phyloP scores from a whole-genome alignment of 2,888 invertebrate genomes.

The Heliconius erato region DNA sequence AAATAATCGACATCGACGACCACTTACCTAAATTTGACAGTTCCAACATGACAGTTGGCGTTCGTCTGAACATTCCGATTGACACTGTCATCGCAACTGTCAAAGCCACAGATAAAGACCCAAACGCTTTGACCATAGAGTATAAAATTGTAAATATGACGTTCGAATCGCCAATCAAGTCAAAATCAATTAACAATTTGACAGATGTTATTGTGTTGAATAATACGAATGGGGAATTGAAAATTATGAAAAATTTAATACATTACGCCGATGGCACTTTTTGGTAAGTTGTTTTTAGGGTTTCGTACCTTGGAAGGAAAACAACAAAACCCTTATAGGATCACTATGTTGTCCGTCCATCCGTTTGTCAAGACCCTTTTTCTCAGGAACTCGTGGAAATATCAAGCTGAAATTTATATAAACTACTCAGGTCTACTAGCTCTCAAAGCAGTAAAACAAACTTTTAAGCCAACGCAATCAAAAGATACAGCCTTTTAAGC shows the following conservation, averaged over 20 bases:
- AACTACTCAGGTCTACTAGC: too few relatives aligned
- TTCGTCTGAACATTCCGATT: conserved; percentile 90
- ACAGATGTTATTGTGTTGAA: conserved; percentile 87
- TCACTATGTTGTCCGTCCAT: too few relatives aligned
- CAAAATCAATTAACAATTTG: conserved; percentile 76
- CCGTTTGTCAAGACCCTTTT: too few relatives aligned
- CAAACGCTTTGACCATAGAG: conserved; percentile 87
- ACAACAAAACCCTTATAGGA: too few relatives aligned
- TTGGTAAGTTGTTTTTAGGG: conserved; percentile 67
- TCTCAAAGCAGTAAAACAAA: too few relatives aligned
- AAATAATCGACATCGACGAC: conserved; percentile 90
- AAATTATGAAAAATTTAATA: conserved; percentile 88
- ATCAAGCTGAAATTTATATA: too few relatives aligned
- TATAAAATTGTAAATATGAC: conserved; percentile 87
- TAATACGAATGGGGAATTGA: conserved; percentile 89
- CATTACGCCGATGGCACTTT: conserved; percentile 89
- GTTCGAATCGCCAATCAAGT: conserved; percentile 83
- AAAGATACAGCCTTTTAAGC: too few relatives aligned
- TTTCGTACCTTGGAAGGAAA: too few relatives aligned
- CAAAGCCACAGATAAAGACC: conserved; percentile 89
- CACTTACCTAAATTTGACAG: conserved; percentile 89
- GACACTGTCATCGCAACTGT: conserved; percentile 89
- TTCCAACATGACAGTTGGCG: conserved; percentile 88
- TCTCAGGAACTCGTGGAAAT: too few relatives aligned
- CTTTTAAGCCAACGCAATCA: too few relatives aligned